Evolutionary conservation across 2,888 invertebrate species (phyloP).

Genomic region (Tricholauxania praeusta): DNA sequence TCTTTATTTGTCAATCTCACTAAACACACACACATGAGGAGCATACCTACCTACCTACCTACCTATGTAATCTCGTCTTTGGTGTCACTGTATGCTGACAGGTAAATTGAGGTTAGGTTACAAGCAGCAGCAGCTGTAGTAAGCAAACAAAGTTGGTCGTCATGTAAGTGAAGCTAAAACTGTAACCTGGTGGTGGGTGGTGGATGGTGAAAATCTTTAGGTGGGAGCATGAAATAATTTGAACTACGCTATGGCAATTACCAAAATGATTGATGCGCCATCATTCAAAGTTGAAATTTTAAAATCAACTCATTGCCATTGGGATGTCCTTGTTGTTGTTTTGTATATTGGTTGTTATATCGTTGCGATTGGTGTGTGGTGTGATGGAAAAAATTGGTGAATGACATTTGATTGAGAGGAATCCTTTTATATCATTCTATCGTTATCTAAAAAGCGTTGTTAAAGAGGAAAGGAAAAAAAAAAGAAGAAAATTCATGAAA

Average conservation of each 20-base stretch:
- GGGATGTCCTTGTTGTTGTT: neutral
- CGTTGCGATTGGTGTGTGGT: neutral
- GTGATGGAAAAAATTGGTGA: neutral
- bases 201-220: no score
- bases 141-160: no score
- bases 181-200: no score
- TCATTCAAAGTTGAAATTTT: conserved; percentile 6
- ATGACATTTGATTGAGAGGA: conserved; percentile 13
- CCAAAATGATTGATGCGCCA: conserved; percentile 10
- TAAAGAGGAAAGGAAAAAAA: no score
- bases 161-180: no score
- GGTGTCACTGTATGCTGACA: conserved; percentile 1
- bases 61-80: neutral
- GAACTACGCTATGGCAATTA: conserved; percentile 4
- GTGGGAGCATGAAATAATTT: no score
- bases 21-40: neutral
- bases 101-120: conserved; percentile 4
- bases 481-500: no score
- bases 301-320: conserved; percentile 6
- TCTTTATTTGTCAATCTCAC: neutral
- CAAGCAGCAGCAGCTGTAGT: neutral
- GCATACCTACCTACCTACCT: neutral
- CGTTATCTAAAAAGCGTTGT: no score
- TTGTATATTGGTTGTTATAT: neutral
- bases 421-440: conserved; percentile 4